Percentiles rank a stretch among this genome's conserved stretches.
Evolutionary conservation across 2,888 invertebrate genomes (phyloP).

Genomic region (Euzophera pinguis): DNA sequence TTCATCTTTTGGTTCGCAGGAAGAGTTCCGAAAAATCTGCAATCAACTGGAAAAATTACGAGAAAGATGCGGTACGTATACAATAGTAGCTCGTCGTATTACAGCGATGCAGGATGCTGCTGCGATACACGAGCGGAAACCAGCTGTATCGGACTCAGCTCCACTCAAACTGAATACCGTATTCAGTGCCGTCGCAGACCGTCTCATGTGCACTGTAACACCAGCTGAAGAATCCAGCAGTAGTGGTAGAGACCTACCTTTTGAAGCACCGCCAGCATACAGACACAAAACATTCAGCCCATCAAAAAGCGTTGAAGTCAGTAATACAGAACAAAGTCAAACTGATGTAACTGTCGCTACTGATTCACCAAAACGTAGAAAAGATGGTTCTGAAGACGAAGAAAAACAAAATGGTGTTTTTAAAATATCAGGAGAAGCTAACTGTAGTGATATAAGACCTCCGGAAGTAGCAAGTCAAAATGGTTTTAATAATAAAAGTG

Average conservation of each 20-base stretch:
- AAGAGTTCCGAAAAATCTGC: constrained; percentile 90
- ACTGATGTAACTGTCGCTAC: constrained; percentile 63
- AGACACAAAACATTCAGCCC: constrained; percentile 75
- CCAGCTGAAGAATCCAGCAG: constrained; percentile 74
- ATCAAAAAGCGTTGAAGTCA: constrained; percentile 58
- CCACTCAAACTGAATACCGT: constrained; percentile 75
- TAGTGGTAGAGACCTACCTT: constrained; percentile 68
- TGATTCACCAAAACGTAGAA: constrained; percentile 60
- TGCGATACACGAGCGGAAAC: constrained; percentile 75
- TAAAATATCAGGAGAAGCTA: constrained; percentile 69
- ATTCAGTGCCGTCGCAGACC: constrained; percentile 74
- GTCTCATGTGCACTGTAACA: constrained; percentile 74
- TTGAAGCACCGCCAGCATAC: constrained; percentile 69
- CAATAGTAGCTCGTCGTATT: constrained; percentile 86
- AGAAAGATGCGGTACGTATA: constrained; percentile 87
- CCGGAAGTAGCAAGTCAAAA: constrained; percentile 60
- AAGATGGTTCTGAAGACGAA: constrained; percentile 50
- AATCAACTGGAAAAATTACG: constrained; percentile 89
- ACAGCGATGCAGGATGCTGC: constrained; percentile 91
- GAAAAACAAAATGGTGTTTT: constrained; percentile 67
- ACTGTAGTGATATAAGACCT: constrained; percentile 65
- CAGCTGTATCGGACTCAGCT: constrained; percentile 70
- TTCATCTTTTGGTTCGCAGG: constrained; percentile 63
- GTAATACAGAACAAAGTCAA: constrained; percentile 63
- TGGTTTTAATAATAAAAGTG: constrained; percentile 56